A percentile compares a stretch with the other conserved stretches of the same genome.
Conservation (phyloP, 2,797 vertebrate genomes). For the Natrix natrix region DNA sequence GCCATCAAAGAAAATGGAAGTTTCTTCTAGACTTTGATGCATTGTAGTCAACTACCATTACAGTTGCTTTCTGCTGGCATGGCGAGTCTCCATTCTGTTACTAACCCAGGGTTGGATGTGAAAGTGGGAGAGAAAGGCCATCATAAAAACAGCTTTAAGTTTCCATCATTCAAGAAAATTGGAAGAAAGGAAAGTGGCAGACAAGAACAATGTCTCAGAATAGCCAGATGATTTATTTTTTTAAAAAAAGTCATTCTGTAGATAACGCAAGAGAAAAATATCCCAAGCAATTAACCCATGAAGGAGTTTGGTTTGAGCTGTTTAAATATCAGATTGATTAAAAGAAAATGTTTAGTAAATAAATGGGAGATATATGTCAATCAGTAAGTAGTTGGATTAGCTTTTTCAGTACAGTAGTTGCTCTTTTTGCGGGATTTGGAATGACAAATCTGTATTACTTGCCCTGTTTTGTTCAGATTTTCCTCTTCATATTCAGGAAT, state of each 20-base stretch:
- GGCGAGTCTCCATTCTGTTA: background rate
- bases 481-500: background rate
- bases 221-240: background rate
- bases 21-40: background rate
- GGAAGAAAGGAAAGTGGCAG: background rate
- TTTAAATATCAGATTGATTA: background rate
- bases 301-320: background rate
- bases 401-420: background rate
- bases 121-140: background rate
- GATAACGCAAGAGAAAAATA: background rate
- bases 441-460: background rate
- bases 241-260: background rate
- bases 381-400: background rate
- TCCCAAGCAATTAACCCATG: background rate
- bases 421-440: background rate
- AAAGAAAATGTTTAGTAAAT: background rate
- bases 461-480: background rate
- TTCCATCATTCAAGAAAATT: background rate
- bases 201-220: background rate
- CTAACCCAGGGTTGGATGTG: background rate
- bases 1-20: background rate
- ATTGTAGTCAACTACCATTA: background rate
- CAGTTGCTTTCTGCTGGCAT: conserved; percentile 24
- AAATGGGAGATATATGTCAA: background rate
- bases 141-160: background rate